phyloP scores from a whole-genome alignment of 2,888 invertebrate species.

The Dimorphilus gyrociliatus region DNA sequence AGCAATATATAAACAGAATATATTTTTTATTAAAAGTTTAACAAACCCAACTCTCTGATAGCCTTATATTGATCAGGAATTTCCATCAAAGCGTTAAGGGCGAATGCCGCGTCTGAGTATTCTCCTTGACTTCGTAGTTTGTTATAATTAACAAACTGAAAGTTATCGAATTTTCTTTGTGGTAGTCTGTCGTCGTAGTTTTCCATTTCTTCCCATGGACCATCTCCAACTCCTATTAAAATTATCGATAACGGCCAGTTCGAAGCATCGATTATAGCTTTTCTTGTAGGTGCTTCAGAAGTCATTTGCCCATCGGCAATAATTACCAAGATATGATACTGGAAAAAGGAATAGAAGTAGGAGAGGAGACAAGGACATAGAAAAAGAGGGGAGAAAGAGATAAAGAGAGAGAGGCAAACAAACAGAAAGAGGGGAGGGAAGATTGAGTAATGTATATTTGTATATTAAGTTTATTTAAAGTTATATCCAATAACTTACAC shows the following conservation, averaged over 20 bases:
- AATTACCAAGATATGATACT: slow-evolving; percentile 42
- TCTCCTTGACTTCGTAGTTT: slow-evolving; percentile 23
- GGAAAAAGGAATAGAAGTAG: slow-evolving; percentile 12
- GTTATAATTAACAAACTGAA: slow-evolving; percentile 42
- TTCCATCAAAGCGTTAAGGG: slow-evolving; percentile 42
- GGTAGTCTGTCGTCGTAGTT: slow-evolving; percentile 42
- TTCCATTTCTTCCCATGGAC: slow-evolving; percentile 42
- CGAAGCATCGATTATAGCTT: slow-evolving; percentile 42
- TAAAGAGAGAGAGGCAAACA: too few species aligned
- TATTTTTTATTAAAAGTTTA: slow-evolving; percentile 11
- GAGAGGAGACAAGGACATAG: not conserved
- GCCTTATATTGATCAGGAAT: slow-evolving; percentile 40
- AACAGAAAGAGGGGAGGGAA: not conserved
- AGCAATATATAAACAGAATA: too few species aligned
- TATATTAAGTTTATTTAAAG: too few species aligned
- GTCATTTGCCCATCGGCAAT: slow-evolving; percentile 43
- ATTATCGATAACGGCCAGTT: slow-evolving; percentile 41
- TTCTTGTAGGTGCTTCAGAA: slow-evolving; percentile 37
- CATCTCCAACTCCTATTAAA: slow-evolving; percentile 42
- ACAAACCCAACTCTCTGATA: slow-evolving; percentile 21
- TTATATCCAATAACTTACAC: slow-evolving; percentile 16
- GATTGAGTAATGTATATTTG: too few species aligned
- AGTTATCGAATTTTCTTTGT: slow-evolving; percentile 41
- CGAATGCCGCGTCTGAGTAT: slow-evolving; percentile 34
- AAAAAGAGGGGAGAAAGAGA: not conserved